Evolutionary conservation across 1,140 invertebrate genomes (phyloP), one percentile per base, ranked within the genome.

Genomic region (Ptiloglossa arizonensis): DNA sequence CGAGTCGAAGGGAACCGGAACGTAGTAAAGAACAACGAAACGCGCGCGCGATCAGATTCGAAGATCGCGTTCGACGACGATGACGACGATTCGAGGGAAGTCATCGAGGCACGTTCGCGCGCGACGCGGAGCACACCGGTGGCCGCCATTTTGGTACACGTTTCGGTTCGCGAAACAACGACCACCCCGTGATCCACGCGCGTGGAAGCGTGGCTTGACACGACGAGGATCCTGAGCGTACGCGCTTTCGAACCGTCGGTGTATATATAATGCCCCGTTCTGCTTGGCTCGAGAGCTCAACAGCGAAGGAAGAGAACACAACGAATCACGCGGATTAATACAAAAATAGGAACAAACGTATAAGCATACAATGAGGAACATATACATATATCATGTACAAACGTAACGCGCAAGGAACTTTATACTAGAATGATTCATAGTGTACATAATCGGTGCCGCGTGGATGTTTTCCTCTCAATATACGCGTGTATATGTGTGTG

Each of bases 291-390:
- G 52, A 85, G n/a, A 46, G 68, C 27, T 57, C 32, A 74, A 66
- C 67, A 79, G 29, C 71, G 72, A 68, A 68, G 68, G 74, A 84
- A 80, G 66, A 67, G 75, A 87, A 86, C 82, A 73, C 71, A 73
- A 82, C 35, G 69, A 82, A 79, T 86, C 80, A 74, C 80, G 72
- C 66, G 66, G 72, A 87, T 80, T 77, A 84, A 85, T 88, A 89
- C 83, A 88, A 89, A 89, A 89, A 91, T 91, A 91, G 89, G 90
- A 91, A 91, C 90, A 90, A 91, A 90, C 79, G 70, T 68, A 80
- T 84, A 83, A 83, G 83, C 67, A 79, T 87, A 89, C 63, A 86
- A 87, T 76, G 85, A 90, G 88, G 89, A 91, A 91, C 90, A 90
- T 91, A 88, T 83, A 78, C 69, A 68, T 62, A 50, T 32, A 68